Conservation (phyloP, 2,888 invertebrate genomes). For the Tridacna crocea region DNA sequence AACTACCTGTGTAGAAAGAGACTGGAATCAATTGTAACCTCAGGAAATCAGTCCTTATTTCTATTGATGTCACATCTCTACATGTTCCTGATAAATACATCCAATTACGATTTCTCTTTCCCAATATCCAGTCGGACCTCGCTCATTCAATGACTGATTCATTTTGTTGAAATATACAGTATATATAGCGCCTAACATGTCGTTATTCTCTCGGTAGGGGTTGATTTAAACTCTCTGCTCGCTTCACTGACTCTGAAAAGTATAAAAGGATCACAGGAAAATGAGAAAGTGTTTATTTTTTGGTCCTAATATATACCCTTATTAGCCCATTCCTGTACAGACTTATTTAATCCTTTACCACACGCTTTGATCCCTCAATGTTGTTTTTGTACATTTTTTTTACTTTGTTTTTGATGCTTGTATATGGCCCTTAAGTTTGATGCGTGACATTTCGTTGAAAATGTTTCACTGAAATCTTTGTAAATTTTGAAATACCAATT, state of each 20-base stretch:
- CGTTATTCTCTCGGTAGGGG: slow-evolving; percentile 10
- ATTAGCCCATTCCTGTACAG: background rate
- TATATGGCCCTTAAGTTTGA: no score
- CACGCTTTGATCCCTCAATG: no score
- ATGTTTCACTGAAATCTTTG: no score
- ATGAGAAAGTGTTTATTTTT: slow-evolving; percentile 1
- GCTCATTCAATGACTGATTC: background rate
- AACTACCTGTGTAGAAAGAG: no score
- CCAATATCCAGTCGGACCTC: slow-evolving; percentile 8
- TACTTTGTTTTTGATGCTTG: no score
- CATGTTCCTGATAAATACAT: slow-evolving; percentile 15
- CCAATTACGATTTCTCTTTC: slow-evolving; percentile 10
- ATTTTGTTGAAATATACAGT: background rate
- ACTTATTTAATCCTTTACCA: background rate
- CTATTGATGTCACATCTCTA: slow-evolving; percentile 4
- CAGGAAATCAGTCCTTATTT: background rate
- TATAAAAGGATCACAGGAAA: slow-evolving; percentile 9
- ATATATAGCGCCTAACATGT: slow-evolving; percentile 6
- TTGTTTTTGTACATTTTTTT: no score
- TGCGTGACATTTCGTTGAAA: no score
- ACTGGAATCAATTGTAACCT: no score
- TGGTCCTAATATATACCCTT: background rate
- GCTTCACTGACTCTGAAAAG: slow-evolving; percentile 16
- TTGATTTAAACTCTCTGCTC: slow-evolving; percentile 7
- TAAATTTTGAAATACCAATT: no score